Percentiles rank a stretch among this genome's conserved stretches.
Conservation (phyloP, 2,888 invertebrate genomes). For the Dynastes grantii region DNA sequence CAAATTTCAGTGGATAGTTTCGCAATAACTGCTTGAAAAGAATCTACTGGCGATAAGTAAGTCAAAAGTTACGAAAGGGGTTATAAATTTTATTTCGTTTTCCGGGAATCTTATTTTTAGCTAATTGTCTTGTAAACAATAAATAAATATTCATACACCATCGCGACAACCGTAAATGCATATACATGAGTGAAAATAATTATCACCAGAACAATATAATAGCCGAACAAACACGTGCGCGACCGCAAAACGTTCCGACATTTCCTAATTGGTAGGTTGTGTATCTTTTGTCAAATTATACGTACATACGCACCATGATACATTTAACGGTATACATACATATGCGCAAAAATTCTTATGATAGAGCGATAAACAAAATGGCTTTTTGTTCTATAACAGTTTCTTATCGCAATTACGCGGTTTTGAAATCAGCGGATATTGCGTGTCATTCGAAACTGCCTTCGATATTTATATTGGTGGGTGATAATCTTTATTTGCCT, state of each 20-base stretch:
- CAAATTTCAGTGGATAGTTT: too few relatives aligned
- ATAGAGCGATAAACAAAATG: conserved; percentile 23
- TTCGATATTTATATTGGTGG: conserved; percentile 36
- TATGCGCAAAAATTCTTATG: background rate
- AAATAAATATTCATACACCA: background rate
- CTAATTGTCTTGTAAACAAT: background rate
- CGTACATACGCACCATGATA: background rate
- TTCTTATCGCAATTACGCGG: conserved; percentile 37
- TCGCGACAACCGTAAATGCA: background rate
- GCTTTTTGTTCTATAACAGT: conserved; percentile 31
- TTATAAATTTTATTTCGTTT: too few relatives aligned
- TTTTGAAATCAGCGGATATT: conserved; percentile 49
- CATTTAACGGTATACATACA: background rate
- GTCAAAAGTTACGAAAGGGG: too few relatives aligned
- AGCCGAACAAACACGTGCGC: background rate
- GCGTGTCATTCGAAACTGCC: conserved; percentile 39
- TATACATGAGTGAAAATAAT: background rate
- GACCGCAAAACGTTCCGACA: background rate
- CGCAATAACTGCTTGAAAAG: too few relatives aligned
- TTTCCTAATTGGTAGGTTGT: conserved; percentile 17
- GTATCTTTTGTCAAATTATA: background rate
- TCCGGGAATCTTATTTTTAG: too few relatives aligned
- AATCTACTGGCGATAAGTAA: too few relatives aligned
- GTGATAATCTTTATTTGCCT: conserved; percentile 39
- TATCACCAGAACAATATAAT: too few relatives aligned